These are phyloP conservation scores for Coluber constrictor DNA, from an alignment of 2,797 vertebrate genomes.

Conservation along the genomic window DNA sequence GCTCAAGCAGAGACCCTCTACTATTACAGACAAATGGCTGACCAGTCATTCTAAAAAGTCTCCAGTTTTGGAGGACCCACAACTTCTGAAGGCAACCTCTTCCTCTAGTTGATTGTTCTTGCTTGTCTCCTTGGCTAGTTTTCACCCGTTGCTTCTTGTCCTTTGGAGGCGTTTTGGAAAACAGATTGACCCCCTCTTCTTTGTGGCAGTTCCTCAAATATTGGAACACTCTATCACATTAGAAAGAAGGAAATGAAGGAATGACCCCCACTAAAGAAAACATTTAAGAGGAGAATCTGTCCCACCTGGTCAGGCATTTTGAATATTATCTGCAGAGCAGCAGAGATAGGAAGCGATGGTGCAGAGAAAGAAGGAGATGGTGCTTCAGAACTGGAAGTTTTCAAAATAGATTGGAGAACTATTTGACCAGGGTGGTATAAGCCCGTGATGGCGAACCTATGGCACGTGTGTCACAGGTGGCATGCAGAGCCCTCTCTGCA, in stretches of 20 bases:
- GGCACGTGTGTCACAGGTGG: too few relatives aligned
- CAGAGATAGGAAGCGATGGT: neutral
- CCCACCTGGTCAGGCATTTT: neutral
- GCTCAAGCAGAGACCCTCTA: neutral
- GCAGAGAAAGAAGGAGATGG: too few relatives aligned
- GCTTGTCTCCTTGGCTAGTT: neutral
- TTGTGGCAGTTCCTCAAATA: too few relatives aligned
- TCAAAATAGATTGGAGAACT: neutral
- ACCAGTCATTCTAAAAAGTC: neutral
- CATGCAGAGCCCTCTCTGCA: too few relatives aligned
- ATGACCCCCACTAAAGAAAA: neutral
- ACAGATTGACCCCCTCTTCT: neutral
- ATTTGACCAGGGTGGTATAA: neutral
- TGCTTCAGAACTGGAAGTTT: neutral
- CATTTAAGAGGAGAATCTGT: neutral
- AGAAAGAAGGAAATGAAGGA: neutral
- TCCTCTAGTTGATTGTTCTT: neutral
- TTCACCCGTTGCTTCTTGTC: neutral
- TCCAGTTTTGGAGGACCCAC: neutral
- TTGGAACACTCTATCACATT: neutral
- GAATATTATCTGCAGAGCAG: neutral
- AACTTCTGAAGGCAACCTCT: neutral
- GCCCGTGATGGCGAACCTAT: too few relatives aligned
- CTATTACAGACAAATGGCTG: neutral
- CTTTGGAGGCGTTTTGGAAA: neutral